Evolutionary conservation across 2,888 invertebrate genomes (phyloP).

Genomic region (Crioceris asparagi): DNA sequence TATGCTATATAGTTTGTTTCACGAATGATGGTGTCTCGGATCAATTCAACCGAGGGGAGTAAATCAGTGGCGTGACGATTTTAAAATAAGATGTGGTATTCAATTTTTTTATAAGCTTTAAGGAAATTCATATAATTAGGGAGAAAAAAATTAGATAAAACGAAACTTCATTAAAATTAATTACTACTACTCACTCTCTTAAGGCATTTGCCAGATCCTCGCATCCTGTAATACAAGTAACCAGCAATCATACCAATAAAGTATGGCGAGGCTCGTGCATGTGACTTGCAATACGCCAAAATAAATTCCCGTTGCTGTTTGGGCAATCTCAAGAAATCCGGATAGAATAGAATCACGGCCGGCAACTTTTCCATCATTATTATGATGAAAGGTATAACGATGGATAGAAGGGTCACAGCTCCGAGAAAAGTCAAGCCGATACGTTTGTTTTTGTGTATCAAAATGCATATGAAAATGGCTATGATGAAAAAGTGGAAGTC

Average conservation of each 20-base stretch:
- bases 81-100: too few relatives aligned
- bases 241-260: conserved; percentile 47
- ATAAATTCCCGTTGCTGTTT: conserved; percentile 42
- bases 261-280: conserved; percentile 47
- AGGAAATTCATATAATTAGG: too few relatives aligned
- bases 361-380: conserved; percentile 40
- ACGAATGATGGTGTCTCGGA: too few relatives aligned
- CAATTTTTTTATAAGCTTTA: too few relatives aligned
- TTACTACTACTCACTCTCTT: conserved; percentile 27
- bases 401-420: conserved; percentile 34
- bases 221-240: conserved; percentile 36
- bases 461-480: conserved; percentile 38
- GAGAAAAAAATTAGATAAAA: too few relatives aligned
- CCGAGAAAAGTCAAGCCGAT: conserved; percentile 35
- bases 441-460: conserved; percentile 37
- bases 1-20: too few relatives aligned
- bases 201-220: conserved; percentile 25
- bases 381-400: conserved; percentile 42
- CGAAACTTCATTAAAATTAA: too few relatives aligned
- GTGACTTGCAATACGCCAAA: conserved; percentile 46
- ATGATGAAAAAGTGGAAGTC: conserved; percentile 57
- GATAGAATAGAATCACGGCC: conserved; percentile 45
- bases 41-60: too few relatives aligned
- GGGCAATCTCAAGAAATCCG: conserved; percentile 42
- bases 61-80: too few relatives aligned